Percentiles rank a stretch among this genome's conserved stretches.
Conservation (phyloP, 2,113 vertebrate species). For the Lota lota region DNA sequence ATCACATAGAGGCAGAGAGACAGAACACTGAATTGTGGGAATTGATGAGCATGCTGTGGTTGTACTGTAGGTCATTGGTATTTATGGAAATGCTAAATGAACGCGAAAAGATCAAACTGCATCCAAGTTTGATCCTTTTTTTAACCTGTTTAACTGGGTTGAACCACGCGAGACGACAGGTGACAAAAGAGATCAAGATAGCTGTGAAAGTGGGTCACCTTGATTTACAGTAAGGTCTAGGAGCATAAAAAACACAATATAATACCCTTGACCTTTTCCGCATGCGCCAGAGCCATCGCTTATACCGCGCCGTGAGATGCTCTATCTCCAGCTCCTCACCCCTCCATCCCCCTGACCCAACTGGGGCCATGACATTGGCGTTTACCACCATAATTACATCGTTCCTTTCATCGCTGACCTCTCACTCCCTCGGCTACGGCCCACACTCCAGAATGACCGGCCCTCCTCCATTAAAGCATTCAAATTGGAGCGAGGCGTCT, state of each 20-base stretch:
- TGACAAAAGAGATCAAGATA: conserved; percentile 58
- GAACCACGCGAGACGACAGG: conserved; percentile 33
- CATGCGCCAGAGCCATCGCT: conserved; percentile 35
- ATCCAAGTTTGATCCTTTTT: conserved; percentile 20
- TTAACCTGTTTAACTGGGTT: too few species aligned
- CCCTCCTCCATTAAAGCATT: conserved; percentile 59
- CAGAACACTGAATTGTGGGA: conserved; percentile 34
- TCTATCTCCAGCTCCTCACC: conserved; percentile 38
- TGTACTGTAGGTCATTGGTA: conserved; percentile 33
- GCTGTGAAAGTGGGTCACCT: conserved; percentile 35
- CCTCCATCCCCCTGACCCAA: conserved; percentile 28
- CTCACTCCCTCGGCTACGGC: conserved; percentile 51
- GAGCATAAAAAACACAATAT: conserved; percentile 62
- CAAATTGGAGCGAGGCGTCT: conserved; percentile 65
- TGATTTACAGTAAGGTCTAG: conserved; percentile 47
- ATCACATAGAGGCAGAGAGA: conserved; percentile 5
- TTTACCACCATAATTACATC: conserved; percentile 67
- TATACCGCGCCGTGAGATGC: conserved; percentile 20
- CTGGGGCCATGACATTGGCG: conserved; percentile 40
- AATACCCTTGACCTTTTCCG: conserved; percentile 69
- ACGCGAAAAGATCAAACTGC: conserved; percentile 44
- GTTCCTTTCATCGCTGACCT: conserved; percentile 71
- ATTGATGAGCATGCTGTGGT: conserved; percentile 47
- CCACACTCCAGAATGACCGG: conserved; percentile 43
- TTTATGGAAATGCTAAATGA: conserved; percentile 47